These are phyloP conservation scores for Andrena praecox DNA, from an alignment of 2,888 invertebrate genomes.

Conservation along the genomic window DNA sequence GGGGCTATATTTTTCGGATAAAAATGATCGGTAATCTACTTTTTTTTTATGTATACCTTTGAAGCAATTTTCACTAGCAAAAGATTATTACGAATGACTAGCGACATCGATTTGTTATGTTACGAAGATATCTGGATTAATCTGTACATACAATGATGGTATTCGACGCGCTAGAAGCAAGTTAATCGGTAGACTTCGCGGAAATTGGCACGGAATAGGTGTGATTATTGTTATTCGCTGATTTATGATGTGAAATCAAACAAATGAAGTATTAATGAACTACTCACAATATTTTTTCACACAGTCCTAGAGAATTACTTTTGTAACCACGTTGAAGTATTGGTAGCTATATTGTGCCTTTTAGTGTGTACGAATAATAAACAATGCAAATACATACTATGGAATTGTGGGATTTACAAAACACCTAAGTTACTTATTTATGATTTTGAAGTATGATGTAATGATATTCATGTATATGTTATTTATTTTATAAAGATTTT, in stretches of 20 bases:
- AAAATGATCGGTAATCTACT: conserved; percentile 21
- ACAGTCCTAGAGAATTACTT: conserved; percentile 73
- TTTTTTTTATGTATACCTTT: conserved; percentile 22
- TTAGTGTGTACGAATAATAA: conserved; percentile 82
- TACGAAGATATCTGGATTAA: conserved; percentile 43
- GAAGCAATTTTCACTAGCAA: conserved; percentile 27
- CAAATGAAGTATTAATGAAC: conserved; percentile 71
- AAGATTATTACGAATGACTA: conserved; percentile 29
- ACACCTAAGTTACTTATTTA: conserved; percentile 80
- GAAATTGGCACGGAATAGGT: conserved; percentile 49
- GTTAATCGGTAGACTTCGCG: conserved; percentile 42
- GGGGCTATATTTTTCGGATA: conserved; percentile 46
- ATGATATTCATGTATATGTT: conserved; percentile 81
- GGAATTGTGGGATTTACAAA: conserved; percentile 80
- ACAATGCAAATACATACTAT: conserved; percentile 81
- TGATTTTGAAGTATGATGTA: conserved; percentile 79
- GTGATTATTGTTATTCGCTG: conserved; percentile 59
- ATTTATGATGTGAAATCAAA: conserved; percentile 63
- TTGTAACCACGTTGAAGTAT: conserved; percentile 83
- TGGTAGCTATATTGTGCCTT: conserved; percentile 84
- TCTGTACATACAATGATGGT: conserved; percentile 54
- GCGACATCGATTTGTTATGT: conserved; percentile 59
- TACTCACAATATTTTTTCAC: conserved; percentile 72
- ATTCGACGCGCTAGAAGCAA: conserved; percentile 52
- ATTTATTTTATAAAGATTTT: conserved; percentile 83